Base-by-base conservation (phyloP, 1,140 invertebrate genomes). In the Drosophila pseudoananassae region DNA sequence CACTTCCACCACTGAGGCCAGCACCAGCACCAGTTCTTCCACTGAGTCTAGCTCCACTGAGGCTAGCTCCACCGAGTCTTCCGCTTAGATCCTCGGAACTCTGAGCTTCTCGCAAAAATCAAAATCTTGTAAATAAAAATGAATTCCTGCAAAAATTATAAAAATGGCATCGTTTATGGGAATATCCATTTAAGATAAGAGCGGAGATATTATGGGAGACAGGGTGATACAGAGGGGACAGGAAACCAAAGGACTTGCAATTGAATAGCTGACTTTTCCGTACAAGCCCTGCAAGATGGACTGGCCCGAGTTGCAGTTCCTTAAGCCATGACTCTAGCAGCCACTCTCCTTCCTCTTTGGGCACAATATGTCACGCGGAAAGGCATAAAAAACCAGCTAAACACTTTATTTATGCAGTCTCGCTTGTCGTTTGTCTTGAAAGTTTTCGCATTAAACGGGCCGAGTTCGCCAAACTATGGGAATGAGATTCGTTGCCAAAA, bases 381-480 rank as follows among this genome's bases (percentile, higher is more conserved):
- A 60, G 58, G 49, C 54, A 82, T 78, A 73, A 83, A 87, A 60
- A 52, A 78, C 54, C 73, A 85, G 77, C 82, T 82, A 78, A 85
- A 85, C 82, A 78, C 82, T 85, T 76, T 85, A 85, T 85, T 85
- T 85, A 85, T 85, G 76, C 76, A 76, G 50, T 78, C 40, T 46
- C 52, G 51, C 65, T 65, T 29, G 78, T 56, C 83, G 83, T 82
- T 87, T 76, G 78, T 88, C 83, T 68, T 82, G 45, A 87, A 85
- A 85, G 78, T 85, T 85, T 87, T 85, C 82, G 70, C 82, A 85
- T 85, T 85, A 87, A 87, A 76, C 58, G 60, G 65, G 63, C 56
- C 55, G 52, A 80, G 78, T 81, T 82, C 55, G 68, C 69, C 82
- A 78, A 85, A 84, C 81, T 84, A 85, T 84, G 80, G 66, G 84